A percentile compares a stretch with the other conserved stretches of the same genome.
These are phyloP conservation scores for Acleris laterana DNA, from an alignment of 2,888 invertebrate species.

Conservation along the genomic window DNA sequence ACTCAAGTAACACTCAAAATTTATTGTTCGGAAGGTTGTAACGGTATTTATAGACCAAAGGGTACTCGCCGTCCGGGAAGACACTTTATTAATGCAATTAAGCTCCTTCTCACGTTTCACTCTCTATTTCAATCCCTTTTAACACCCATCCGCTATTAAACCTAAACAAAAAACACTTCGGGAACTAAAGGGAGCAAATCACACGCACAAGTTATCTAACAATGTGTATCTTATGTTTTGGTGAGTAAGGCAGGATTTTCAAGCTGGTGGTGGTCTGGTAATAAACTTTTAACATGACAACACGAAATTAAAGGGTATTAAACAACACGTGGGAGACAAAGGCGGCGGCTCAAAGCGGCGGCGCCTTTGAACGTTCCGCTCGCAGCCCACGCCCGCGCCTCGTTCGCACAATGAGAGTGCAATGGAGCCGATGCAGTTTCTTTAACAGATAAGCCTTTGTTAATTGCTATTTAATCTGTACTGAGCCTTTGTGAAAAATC, in stretches of 20 bases:
- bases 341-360: conserved; percentile 71
- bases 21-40: conserved; percentile 3
- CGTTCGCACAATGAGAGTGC: conserved; percentile 10
- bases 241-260: neutral
- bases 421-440: neutral
- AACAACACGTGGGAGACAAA: conserved; percentile 80
- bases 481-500: neutral
- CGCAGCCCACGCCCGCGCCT: conserved; percentile 55
- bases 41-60: conserved; percentile 26
- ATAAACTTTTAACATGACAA: conserved; percentile 81
- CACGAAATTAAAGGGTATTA: conserved; percentile 77
- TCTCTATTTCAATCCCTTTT: conserved; percentile 62
- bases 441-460: neutral
- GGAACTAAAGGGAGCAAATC: conserved; percentile 23
- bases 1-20: conserved; percentile 2
- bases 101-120: conserved; percentile 53
- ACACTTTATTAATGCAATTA: conserved; percentile 51
- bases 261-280: conserved; percentile 45
- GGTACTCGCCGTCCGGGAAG: conserved; percentile 37
- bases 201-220: neutral
- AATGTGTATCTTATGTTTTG: neutral
- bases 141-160: conserved; percentile 69
- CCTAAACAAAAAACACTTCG: conserved; percentile 28
- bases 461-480: no score
- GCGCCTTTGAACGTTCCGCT: conserved; percentile 66